Evolutionary conservation across 2,113 vertebrate species (phyloP), one percentile per base, ranked within the genome.

Genomic region (Ciconia maguari): DNA sequence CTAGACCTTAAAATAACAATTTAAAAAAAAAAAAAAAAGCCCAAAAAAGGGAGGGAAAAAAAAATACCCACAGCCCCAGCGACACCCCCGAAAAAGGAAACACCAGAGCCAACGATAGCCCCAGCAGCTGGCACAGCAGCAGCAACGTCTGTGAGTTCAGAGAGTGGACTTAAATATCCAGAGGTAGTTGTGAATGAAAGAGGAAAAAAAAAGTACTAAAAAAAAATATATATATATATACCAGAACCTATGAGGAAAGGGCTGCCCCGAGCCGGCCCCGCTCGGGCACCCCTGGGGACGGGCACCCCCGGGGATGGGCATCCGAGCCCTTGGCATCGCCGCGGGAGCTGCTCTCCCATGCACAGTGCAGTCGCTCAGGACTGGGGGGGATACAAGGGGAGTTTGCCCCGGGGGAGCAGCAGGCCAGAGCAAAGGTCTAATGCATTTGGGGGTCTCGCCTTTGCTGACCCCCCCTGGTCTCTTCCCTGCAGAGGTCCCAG

Each of bases 171-270:
- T 97, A 97, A 98, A 97, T 97, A 98, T 98, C 98, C 98, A 98
- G 98, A 98, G 98, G 98, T 98, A 98, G 98, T 98, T 98, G 98
- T 98, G 98, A 98, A 97, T 96, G 97, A 96, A 98, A 97, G 91
- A n/a, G 95, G 30, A 44, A 78, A 94, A 81, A 61, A 54, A 48
- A 75, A 90, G 86, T 65, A 87, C 64, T 79, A 85, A 84, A 82
- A 95, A 52, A 72, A 64, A 55, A 17, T 8, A 36, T 36, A 77
- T 54, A 32, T 14, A 52, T 83, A 42, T 87, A 68, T 84, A 30
- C 26, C 92, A 86, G 83, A 94, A 86, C 57, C 80, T 58, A 81
- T 30, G 79, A 83, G 92, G 76, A 78, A 48, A 41, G 75, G 87
- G 83, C 87, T 48, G 41, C 78, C 68, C 18, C 0, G 22, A 66